Evolutionary conservation across 35 echinoderm and acorn worm genomes (phyloP).

Genomic region (Apostichopus parvimensis): DNA sequence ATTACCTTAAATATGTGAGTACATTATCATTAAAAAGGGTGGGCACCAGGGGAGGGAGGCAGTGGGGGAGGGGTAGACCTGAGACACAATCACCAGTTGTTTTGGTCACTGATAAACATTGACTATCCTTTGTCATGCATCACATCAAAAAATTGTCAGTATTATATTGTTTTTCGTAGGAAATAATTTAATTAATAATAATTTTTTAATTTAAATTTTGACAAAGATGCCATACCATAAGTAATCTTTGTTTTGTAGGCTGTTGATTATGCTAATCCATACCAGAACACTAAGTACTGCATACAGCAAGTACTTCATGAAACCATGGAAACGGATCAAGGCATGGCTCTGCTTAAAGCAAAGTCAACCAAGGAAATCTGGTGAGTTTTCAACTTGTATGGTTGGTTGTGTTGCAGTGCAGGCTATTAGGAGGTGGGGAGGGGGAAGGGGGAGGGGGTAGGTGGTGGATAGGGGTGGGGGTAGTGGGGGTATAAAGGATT

Average conservation of each 20-base stretch:
- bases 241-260: slow-evolving; percentile 51
- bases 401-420: neutral
- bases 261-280: slow-evolving; percentile 82
- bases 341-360: slow-evolving; percentile 54
- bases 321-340: slow-evolving; percentile 45
- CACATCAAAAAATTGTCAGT: too few species aligned
- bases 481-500: neutral
- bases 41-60: too few species aligned
- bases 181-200: too few species aligned
- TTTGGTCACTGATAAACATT: too few species aligned
- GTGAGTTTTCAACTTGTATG: slow-evolving; percentile 34
- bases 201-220: too few species aligned
- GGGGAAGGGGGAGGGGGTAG: too few species aligned
- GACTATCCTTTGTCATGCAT: too few species aligned
- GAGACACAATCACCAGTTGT: too few species aligned
- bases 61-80: too few species aligned
- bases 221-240: neutral
- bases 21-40: neutral
- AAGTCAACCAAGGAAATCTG: slow-evolving; percentile 65
- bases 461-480: too few species aligned
- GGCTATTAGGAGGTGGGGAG: too few species aligned
- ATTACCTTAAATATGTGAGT: slow-evolving; percentile 92
- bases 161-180: too few species aligned
- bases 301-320: slow-evolving; percentile 79
- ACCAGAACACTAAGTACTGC: slow-evolving; percentile 85